Percentiles rank a stretch among this genome's conserved stretches.
phyloP scores from a whole-genome alignment of 2,113 vertebrate genomes.

The Bufo bufo region DNA sequence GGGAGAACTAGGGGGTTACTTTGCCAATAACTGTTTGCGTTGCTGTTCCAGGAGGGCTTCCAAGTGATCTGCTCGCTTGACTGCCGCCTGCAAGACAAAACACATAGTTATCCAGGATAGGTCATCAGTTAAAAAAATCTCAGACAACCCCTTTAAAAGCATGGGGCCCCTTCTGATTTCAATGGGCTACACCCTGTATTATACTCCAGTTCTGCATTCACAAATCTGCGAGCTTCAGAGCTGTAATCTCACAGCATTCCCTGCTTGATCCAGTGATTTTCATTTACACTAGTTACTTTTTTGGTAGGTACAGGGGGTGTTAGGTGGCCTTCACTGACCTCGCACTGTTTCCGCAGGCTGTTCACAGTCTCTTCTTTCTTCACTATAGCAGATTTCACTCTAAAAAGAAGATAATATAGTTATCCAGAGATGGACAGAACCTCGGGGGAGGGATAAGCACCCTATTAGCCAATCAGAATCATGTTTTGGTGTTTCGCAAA shows the following conservation, averaged over 20 bases:
- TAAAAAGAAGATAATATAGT: conserved; percentile 57
- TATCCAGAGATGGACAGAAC: background rate
- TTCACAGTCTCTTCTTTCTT: conserved; percentile 88
- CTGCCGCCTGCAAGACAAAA: conserved; percentile 73
- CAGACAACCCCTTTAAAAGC: too few relatives aligned
- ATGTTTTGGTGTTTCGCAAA: too few relatives aligned
- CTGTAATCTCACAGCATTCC: background rate
- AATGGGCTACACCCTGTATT: background rate
- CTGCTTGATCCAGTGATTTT: background rate
- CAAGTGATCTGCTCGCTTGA: conserved; percentile 86
- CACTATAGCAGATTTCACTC: conserved; percentile 87
- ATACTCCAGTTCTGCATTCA: background rate
- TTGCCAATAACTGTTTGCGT: conserved; percentile 75
- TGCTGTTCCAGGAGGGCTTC: conserved; percentile 87
- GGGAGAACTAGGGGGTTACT: conserved; percentile 65
- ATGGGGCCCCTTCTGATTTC: too few relatives aligned
- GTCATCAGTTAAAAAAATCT: too few relatives aligned
- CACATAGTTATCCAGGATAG: too few relatives aligned
- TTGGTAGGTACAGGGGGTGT: background rate
- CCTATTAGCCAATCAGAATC: too few relatives aligned
- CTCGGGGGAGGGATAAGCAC: background rate
- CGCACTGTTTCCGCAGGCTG: conserved; percentile 82
- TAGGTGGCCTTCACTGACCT: conserved; percentile 72
- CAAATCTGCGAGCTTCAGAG: background rate
- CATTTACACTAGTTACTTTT: too few relatives aligned